Percentiles rank a stretch among this genome's conserved stretches.
These are phyloP conservation scores for Sylvia borin DNA, from an alignment of 2,797 vertebrate genomes.

Conservation along the genomic window DNA sequence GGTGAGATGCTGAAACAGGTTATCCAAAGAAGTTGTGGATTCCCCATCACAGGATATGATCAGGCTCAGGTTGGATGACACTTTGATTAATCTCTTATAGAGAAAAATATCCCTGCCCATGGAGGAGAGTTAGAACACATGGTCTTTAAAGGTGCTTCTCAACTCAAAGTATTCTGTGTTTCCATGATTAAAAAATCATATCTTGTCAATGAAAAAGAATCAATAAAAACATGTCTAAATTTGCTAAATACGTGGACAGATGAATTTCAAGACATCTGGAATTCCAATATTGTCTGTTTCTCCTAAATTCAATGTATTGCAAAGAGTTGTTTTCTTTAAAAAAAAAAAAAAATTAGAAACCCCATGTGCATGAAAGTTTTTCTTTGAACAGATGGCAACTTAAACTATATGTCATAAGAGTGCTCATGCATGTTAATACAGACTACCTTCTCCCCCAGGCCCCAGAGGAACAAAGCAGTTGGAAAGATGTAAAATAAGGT, in stretches of 20 bases:
- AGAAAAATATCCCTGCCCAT: background rate
- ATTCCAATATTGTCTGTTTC: background rate
- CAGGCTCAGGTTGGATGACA: background rate
- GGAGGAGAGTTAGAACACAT: background rate
- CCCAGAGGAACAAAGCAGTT: background rate
- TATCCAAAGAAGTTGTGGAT: background rate
- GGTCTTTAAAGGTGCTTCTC: background rate
- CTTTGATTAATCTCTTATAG: background rate
- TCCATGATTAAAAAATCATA: background rate
- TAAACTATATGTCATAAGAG: conserved; percentile 17
- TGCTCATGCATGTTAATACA: conserved; percentile 19
- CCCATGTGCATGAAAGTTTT: background rate
- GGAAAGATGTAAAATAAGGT: background rate
- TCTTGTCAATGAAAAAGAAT: background rate
- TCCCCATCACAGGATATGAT: background rate
- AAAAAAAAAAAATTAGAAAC: background rate
- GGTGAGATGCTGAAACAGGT: background rate
- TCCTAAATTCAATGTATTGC: background rate
- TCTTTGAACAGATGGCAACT: conserved; percentile 20
- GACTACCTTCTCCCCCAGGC: background rate
- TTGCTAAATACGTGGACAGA: background rate
- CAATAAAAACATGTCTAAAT: background rate
- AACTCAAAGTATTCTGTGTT: background rate
- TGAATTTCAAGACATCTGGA: background rate
- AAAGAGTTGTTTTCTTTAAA: background rate